Evolutionary conservation across 2,797 vertebrate genomes (phyloP), one percentile per base, ranked within the genome.

Genomic region (Sebastes vulpes): DNA sequence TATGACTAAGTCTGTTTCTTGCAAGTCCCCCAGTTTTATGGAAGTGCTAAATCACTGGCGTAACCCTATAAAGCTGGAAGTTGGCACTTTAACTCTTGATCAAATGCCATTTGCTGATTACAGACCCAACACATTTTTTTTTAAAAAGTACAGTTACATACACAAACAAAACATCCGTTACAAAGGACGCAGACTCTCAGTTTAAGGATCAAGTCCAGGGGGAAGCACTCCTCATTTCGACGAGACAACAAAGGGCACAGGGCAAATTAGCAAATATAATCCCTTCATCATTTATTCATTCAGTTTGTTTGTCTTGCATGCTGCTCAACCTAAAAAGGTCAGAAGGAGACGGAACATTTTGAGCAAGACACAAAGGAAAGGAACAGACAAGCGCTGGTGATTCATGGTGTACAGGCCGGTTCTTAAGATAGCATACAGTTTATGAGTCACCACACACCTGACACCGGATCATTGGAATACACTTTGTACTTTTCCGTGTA

Each of bases 221-320:
- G 74, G 63, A 46, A 28, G 58, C 57, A 28, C 57, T 60, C 4
- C 63, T 75, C 64, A 20, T 82, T 67, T 77, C 23, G 46, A 59
- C 31, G 6, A 72, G 59, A 69, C 67, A 85, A 84, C 72, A 86
- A 77, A 92, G 86, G 77, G 82, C 79, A 75, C 59, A 42, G 64
- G 64, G 77, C 52, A 83, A 84, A 90, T 87, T 85, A 90, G 81
- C 81, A 90, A 89, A 87, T 88, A 82, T 89, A 91, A 91, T 88
- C 71, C 79, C 25, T 72, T 87, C 76, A 85, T 90, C 60, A 87
- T 87, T 91, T 88, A 89, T 91, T 89, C 82, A 87, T 89, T 82
- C 76, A 9, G 77, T 86, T 86, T 91, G 77, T 85, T 92, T 70
- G 25, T 85, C 64, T 60, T 81, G 69, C 80, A 59, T 86, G 77